Conservation (phyloP, 2,888 invertebrate species). For the Dryobotodes eremita region DNA sequence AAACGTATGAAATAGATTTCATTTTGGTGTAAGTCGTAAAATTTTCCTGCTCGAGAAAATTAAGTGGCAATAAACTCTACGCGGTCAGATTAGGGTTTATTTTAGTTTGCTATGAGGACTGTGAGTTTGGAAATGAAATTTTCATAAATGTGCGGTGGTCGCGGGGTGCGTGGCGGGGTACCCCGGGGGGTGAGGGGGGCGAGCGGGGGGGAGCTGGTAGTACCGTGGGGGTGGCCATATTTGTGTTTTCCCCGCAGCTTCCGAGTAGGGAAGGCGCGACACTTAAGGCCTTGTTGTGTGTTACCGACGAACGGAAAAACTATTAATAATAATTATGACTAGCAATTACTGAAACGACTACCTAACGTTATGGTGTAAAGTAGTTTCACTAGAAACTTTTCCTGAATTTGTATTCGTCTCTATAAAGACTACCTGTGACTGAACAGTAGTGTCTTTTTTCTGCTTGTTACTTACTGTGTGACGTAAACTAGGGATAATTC, state of each 20-base stretch:
- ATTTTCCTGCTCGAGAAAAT: conserved; percentile 77
- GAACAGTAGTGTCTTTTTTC: background rate
- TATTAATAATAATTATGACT: conserved; percentile 86
- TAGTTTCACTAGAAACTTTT: background rate
- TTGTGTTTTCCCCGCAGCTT: conserved; percentile 85
- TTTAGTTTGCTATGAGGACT: conserved; percentile 79
- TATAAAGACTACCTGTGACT: background rate
- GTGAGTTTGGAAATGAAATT: conserved; percentile 88
- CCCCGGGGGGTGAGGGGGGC: conserved; percentile 41
- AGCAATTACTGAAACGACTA: conserved; percentile 65
- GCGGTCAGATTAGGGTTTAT: conserved; percentile 83
- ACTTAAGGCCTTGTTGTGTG: conserved; percentile 81
- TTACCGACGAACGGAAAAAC: conserved; percentile 82
- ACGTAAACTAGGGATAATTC: background rate
- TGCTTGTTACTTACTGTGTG: background rate
- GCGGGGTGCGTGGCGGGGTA: conserved; percentile 55
- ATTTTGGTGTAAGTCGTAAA: conserved; percentile 73
- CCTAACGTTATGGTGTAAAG: conserved; percentile 10
- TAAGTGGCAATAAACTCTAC: conserved; percentile 85
- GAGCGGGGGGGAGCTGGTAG: background rate
- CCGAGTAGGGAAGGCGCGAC: conserved; percentile 82
- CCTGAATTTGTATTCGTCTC: background rate
- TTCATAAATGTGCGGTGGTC: conserved; percentile 84
- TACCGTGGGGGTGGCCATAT: conserved; percentile 74
- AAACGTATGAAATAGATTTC: conserved; percentile 75